Evolutionary conservation across 2,113 vertebrate genomes (phyloP).

Genomic region (Centropristis striata): DNA sequence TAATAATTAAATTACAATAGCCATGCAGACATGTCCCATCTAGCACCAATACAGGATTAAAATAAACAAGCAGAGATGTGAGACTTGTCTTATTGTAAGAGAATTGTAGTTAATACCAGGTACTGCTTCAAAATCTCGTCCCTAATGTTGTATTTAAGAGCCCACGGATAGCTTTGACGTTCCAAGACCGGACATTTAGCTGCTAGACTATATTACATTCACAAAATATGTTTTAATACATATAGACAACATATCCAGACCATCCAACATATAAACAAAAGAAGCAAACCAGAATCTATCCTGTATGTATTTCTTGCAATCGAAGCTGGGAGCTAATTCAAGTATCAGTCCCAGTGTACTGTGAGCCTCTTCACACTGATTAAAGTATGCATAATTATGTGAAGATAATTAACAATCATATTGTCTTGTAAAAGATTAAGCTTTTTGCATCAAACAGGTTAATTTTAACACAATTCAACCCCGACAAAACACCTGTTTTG

Average conservation of each 20-base stretch:
- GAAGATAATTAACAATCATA: constrained; percentile 22
- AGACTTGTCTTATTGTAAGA: neutral
- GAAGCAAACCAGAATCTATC: neutral
- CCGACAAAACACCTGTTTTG: neutral
- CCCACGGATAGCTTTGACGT: neutral
- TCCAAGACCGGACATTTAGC: neutral
- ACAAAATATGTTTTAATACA: neutral
- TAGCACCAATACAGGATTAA: neutral
- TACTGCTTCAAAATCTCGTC: neutral
- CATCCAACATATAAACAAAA: neutral
- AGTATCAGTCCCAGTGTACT: neutral
- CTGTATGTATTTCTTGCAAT: neutral
- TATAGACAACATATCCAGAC: neutral
- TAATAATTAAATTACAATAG: neutral
- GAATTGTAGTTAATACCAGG: too few relatives aligned
- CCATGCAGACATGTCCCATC: neutral
- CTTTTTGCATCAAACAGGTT: neutral
- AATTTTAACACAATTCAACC: neutral
- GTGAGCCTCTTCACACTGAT: constrained; percentile 17
- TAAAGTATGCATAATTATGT: constrained; percentile 26
- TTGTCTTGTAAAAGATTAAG: constrained; percentile 8
- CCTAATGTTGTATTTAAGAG: neutral
- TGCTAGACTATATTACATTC: neutral
- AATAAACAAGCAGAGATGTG: neutral
- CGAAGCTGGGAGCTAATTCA: neutral